Conservation (phyloP, 2,888 invertebrate genomes). For the Netelia fuscicornis region DNA sequence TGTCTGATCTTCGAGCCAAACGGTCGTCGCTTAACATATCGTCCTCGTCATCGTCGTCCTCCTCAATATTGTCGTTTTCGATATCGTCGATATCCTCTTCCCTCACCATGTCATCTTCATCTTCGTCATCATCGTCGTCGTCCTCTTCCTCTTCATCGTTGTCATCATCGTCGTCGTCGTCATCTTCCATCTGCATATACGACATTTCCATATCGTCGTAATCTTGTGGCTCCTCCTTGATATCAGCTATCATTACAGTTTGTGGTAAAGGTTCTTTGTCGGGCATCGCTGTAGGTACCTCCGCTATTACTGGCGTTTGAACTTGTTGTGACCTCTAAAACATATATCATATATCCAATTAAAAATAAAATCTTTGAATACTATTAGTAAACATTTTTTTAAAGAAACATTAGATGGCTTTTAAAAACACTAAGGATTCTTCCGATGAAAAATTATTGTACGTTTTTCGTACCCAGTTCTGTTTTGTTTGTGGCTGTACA, state of each 20-base stretch:
- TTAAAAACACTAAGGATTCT: not conserved
- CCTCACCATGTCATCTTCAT: conserved; percentile 76
- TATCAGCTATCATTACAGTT: conserved; percentile 76
- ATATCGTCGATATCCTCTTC: conserved; percentile 76
- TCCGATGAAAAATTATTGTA: not conserved
- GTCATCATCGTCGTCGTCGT: conserved; percentile 75
- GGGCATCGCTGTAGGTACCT: conserved; percentile 67
- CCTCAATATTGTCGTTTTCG: conserved; percentile 73
- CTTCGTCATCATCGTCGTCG: conserved; percentile 77
- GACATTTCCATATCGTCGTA: conserved; percentile 81
- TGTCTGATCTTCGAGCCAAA: conserved; percentile 60
- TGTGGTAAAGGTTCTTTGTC: conserved; percentile 69
- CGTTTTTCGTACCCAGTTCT: conserved; percentile 72
- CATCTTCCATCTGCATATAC: conserved; percentile 76
- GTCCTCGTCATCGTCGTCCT: conserved; percentile 75
- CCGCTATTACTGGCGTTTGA: conserved; percentile 71
- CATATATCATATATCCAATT: not conserved
- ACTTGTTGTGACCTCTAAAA: conserved; percentile 71
- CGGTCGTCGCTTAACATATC: conserved; percentile 71
- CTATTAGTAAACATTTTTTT: not conserved
- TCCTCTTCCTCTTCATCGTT: conserved; percentile 77
- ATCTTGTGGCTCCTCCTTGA: conserved; percentile 81
- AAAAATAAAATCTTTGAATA: not conserved
- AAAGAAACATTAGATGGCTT: too few species aligned
- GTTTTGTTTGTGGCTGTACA: conserved; percentile 69